These are phyloP conservation scores for Chauna torquata DNA, from an alignment of 2,113 vertebrate species.

Conservation along the genomic window DNA sequence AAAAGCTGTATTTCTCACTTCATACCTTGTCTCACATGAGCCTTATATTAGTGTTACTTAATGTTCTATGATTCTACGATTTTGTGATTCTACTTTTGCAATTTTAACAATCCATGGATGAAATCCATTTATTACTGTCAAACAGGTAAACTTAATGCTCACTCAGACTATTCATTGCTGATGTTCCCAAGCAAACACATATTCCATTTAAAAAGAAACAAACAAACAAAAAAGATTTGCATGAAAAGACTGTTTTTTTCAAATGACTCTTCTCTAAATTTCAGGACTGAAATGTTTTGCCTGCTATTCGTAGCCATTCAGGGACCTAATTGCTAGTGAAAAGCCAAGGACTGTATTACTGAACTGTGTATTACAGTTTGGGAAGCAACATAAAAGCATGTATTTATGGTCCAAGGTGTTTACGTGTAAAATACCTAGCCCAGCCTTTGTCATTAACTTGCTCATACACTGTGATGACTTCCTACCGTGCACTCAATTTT, in stretches of 20 bases:
- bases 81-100: too few relatives aligned
- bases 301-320: background rate
- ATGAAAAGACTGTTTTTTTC: background rate
- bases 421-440: background rate
- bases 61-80: too few relatives aligned
- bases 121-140: background rate
- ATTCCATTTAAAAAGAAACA: background rate
- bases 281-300: background rate
- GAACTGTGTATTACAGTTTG: background rate
- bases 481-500: background rate
- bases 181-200: background rate
- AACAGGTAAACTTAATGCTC: background rate
- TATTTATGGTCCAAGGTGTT: background rate
- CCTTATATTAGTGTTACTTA: background rate
- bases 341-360: background rate
- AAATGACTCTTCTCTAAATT: background rate
- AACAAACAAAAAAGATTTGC: background rate
- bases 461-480: background rate
- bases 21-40: background rate
- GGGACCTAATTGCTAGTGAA: background rate
- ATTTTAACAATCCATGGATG: background rate
- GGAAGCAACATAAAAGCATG: background rate
- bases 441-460: background rate
- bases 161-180: background rate
- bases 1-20: background rate